Base-by-base conservation (phyloP, 2,113 vertebrate species). In the Fulica atra region DNA sequence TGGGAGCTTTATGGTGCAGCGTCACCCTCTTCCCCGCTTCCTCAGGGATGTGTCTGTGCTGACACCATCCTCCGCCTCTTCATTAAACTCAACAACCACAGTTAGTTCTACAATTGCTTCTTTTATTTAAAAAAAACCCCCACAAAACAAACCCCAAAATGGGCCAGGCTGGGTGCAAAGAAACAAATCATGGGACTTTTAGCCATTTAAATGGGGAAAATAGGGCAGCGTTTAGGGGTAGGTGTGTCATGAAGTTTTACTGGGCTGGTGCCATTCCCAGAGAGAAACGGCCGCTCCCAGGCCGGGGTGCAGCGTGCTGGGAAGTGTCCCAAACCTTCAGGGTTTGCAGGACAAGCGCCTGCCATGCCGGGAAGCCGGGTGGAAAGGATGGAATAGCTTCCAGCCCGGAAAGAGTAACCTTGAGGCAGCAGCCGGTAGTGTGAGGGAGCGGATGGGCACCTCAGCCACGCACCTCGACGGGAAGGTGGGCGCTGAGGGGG, bases 331-430 rank as follows among this genome's bases (percentile, higher is more conserved):
- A 0, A 77, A 13, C 28, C 19, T 14, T 24, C 28, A 23, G 48
- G 48, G 21, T 48, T 23, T 48, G 48, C 48, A 48, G 10, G 42
- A 16, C 3, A 33, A 44, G 17, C 3, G 3, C n/a, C 29, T 42
- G 57, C 14, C 3, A 3, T 19, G 11, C 2, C 3, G 11, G 38
- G 31, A 31, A 71, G 44, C 4, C 0, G 0, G 4, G 5, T 0
- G 16, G 16, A 16, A 50, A 25, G 16, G 0, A 4, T 3, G 10
- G 40, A 56, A 24, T 2, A n/a, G 7, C 16, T 28, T 18, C 35
- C 19, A 46, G 31, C 12, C 70, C 5, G 40, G 59, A 28, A 73
- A 53, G 12, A 0, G 0, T 5, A 23, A 35, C 53, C 24, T 24
- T 15, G 51, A 50, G 24, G 21, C 13, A 14, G 61, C 4, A 2